Evolutionary conservation across 2,797 vertebrate species (phyloP), one percentile per base, ranked within the genome.

Genomic region (Enteromius anoplus): DNA sequence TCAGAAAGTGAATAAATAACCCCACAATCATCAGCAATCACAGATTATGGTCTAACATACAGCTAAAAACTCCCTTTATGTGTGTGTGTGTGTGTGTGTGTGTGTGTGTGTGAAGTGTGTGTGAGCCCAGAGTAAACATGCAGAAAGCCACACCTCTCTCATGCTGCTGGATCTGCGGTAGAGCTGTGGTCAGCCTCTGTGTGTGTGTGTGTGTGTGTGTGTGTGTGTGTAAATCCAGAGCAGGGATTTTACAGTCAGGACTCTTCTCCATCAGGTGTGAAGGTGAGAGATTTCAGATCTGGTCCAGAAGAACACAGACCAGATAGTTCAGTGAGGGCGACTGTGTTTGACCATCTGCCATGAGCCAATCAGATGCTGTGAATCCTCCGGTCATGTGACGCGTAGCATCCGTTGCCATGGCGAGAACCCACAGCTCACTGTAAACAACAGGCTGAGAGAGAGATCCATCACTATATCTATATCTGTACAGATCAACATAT

Each of bases 71-170:
- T 45, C 53, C 40, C 15, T 45, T 40, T 12, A n/a, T 81, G 23
- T 45, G 11, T 26, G 7, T n/a, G 51, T n/a, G 51, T 49, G 47
- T 49, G 47, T 15, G 47, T 15, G 60, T 15, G 23, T 14, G 55
- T 11, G 23, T 81, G 23, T 45, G 11, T 26, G 91, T 89, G 55
- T 88, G 91, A 0, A 17, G 64, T 90, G 89, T 88, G 92, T 92
- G 91, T 88, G 79, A 86, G 88, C 76, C 86, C 86, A 90, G 90
- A 89, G 91, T 88, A 91, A 92, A 92, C 88, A 88, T 87, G 88
- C 87, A 87, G 78, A 86, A 91, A 91, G 91, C 91, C 85, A 87
- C 91, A 91, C 87, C 88, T 92, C 89, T 90, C 88, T 70, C 40
- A 45, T 45, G 68, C 29, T 86, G 87, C 53, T 55, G 53, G 53